These are phyloP conservation scores for Perccottus glenii DNA, from an alignment of 2,113 vertebrate species.

Conservation along the genomic window DNA sequence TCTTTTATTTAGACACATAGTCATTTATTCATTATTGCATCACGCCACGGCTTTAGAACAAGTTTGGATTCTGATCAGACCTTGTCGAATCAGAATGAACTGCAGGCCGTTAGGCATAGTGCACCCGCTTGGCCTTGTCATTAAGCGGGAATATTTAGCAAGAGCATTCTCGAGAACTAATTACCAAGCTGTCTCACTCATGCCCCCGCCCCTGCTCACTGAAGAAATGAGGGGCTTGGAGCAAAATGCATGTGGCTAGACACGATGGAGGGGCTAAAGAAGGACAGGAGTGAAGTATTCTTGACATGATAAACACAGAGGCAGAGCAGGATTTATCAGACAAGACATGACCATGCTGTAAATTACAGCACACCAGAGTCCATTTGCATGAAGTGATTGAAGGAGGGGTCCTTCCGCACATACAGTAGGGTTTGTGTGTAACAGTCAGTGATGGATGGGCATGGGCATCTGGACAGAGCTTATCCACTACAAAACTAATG, in stretches of 20 bases:
- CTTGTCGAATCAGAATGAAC: slow-evolving; percentile 46
- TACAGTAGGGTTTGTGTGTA: slow-evolving; percentile 5
- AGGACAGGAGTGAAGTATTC: slow-evolving; percentile 67
- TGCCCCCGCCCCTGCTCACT: slow-evolving; percentile 31
- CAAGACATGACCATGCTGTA: slow-evolving; percentile 57
- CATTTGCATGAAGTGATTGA: slow-evolving; percentile 74
- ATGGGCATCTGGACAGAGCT: slow-evolving; percentile 3
- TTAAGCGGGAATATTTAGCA: slow-evolving; percentile 70
- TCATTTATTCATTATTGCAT: slow-evolving; percentile 49
- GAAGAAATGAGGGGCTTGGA: slow-evolving; percentile 60
- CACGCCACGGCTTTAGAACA: slow-evolving; percentile 33
- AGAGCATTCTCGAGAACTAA: slow-evolving; percentile 65
- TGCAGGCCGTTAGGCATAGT: slow-evolving; percentile 39
- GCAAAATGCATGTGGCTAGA: slow-evolving; percentile 35
- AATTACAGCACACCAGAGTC: slow-evolving; percentile 55
- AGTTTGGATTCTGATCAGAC: slow-evolving; percentile 61
- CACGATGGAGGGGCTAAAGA: slow-evolving; percentile 56
- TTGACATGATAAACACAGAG: slow-evolving; percentile 75
- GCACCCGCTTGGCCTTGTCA: slow-evolving; percentile 60
- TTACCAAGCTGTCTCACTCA: slow-evolving; percentile 69
- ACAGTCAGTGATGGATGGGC: neutral
- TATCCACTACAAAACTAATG: slow-evolving; percentile 36
- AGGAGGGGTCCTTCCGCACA: slow-evolving; percentile 51
- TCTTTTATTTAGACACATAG: slow-evolving; percentile 53
- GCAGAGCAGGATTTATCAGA: slow-evolving; percentile 61